phyloP scores from a whole-genome alignment of 2,797 vertebrate species.

The Staurois parvus region DNA sequence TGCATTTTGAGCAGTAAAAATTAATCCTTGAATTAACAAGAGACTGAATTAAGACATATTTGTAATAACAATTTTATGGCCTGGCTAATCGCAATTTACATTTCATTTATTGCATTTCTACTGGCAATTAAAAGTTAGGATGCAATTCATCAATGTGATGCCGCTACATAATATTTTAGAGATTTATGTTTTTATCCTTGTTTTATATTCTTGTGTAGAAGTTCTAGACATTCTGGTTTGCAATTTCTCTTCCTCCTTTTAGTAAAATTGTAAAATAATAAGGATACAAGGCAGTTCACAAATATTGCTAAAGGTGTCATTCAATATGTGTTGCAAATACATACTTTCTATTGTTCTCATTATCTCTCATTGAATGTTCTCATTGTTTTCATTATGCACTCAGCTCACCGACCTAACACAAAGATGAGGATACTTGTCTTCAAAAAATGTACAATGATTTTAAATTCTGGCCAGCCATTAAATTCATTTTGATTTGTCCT shows the following conservation, averaged over 20 bases:
- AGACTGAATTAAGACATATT: constrained; percentile 53
- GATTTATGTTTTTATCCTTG: constrained; percentile 19
- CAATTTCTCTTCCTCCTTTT: not conserved
- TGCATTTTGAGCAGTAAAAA: constrained; percentile 50
- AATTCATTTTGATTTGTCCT: no score
- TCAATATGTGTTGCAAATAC: no score
- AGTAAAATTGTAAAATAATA: no score
- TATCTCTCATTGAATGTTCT: no score
- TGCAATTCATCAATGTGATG: constrained; percentile 49
- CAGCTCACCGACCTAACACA: no score
- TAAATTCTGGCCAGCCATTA: no score
- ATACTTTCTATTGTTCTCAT: no score
- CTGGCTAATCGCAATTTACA: constrained; percentile 47
- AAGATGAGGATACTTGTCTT: no score
- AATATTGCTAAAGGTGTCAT: no score
- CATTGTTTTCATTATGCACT: no score
- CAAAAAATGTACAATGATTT: no score
- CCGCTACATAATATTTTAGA: constrained; percentile 21
- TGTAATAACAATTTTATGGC: constrained; percentile 45
- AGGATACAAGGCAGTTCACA: no score
- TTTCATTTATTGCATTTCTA: constrained; percentile 51
- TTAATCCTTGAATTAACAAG: constrained; percentile 56
- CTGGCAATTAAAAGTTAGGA: constrained; percentile 47
- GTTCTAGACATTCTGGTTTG: not conserved
- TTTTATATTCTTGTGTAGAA: constrained; percentile 9